Evolutionary conservation across 64 coral and sea anemone species (phyloP).

Genomic region (Trachythela sp.): DNA sequence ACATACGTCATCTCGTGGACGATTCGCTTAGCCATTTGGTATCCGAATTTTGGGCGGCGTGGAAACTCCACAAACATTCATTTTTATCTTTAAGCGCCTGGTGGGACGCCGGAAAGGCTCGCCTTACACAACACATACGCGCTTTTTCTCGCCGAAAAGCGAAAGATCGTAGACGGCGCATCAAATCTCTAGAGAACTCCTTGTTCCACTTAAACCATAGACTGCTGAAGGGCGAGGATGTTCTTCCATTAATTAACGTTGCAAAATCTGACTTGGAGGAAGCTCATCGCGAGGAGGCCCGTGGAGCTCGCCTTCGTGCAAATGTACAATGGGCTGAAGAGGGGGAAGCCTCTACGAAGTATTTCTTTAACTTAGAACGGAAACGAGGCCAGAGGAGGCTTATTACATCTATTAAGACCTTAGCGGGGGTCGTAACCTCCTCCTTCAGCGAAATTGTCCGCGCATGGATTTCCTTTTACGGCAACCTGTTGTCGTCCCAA

Average conservation of each 20-base stretch:
- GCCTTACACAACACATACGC: background rate
- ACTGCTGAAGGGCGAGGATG: background rate
- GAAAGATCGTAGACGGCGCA: background rate
- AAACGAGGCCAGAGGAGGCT: background rate
- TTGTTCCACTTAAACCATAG: background rate
- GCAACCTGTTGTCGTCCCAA: background rate
- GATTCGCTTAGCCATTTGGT: background rate
- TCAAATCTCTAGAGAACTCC: background rate
- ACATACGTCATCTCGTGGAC: background rate
- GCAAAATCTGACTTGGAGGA: background rate
- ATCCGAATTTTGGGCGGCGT: background rate
- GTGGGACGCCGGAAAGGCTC: background rate
- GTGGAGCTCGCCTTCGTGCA: background rate
- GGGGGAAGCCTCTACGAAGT: slow-evolving; percentile 1
- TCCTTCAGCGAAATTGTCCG: background rate
- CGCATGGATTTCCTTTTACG: background rate
- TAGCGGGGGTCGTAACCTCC: background rate
- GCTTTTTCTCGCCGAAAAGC: background rate
- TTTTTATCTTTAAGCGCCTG: background rate
- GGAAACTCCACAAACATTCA: background rate
- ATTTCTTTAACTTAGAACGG: background rate
- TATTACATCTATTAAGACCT: no score
- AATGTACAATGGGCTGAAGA: background rate
- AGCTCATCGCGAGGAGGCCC: background rate
- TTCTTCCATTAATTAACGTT: background rate